These are phyloP conservation scores for Trichomalopsis sarcophagae DNA, from an alignment of 1,140 invertebrate species.

Conservation along the genomic window DNA sequence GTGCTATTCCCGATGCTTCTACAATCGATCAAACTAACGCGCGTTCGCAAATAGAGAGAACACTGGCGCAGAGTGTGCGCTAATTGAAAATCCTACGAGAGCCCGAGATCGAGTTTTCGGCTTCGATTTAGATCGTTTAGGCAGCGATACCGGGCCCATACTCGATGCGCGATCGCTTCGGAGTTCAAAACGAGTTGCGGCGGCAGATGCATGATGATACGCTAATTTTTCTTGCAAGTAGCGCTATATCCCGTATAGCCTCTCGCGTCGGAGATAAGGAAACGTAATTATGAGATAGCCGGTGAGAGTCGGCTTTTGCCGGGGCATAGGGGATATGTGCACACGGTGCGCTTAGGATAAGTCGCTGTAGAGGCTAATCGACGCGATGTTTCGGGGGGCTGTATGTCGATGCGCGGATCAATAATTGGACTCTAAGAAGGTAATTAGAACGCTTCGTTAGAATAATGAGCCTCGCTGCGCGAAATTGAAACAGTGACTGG, in stretches of 20 bases:
- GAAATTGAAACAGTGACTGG: background rate
- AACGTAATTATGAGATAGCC: constrained; percentile 42
- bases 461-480: too few relatives aligned
- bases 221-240: constrained; percentile 42
- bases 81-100: background rate
- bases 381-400: background rate
- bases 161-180: background rate
- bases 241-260: background rate
- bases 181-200: constrained; percentile 2
- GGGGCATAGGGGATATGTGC: background rate
- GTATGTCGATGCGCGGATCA: too few relatives aligned
- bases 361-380: background rate
- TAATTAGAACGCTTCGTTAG: too few relatives aligned
- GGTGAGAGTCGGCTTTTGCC: background rate
- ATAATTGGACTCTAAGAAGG: too few relatives aligned
- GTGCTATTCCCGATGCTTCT: background rate
- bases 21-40: constrained; percentile 49
- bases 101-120: constrained; percentile 9
- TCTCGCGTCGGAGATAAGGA: constrained; percentile 20
- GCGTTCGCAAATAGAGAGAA: background rate
- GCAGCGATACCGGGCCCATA: background rate
- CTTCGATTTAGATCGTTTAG: constrained; percentile 36
- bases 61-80: background rate
- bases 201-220: constrained; percentile 40
- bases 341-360: background rate